phyloP scores from a whole-genome alignment of 2,113 vertebrate genomes.

The Pimephales promelas region DNA sequence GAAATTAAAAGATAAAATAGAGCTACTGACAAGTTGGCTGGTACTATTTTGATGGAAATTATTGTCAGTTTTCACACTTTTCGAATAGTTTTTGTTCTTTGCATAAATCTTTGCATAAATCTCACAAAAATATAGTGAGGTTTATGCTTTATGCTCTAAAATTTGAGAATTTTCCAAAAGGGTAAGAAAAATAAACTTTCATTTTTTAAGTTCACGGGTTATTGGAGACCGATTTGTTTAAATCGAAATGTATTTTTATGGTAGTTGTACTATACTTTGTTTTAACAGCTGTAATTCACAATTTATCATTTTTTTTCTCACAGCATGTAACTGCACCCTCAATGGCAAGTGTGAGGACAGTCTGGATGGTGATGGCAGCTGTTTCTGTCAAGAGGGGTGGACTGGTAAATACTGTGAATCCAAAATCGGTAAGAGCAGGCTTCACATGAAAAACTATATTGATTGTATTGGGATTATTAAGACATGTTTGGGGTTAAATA shows the following conservation, averaged over 20 bases:
- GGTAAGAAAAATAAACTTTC: background rate
- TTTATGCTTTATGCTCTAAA: background rate
- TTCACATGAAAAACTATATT: background rate
- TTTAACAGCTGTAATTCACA: background rate
- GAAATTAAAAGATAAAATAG: background rate
- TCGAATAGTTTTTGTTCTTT: background rate
- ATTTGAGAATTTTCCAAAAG: background rate
- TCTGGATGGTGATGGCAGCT: conserved; percentile 79
- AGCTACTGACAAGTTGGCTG: background rate
- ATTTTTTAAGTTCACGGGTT: background rate
- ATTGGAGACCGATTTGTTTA: background rate
- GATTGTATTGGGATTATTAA: background rate
- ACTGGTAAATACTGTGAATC: conserved; percentile 76
- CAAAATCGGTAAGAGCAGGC: conserved; percentile 72
- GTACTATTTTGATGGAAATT: background rate
- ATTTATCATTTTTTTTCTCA: background rate
- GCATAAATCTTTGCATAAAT: background rate
- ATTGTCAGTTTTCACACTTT: background rate
- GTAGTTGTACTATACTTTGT: background rate
- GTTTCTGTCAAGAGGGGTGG: conserved; percentile 85
- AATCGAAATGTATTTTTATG: background rate
- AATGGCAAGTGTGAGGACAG: conserved; percentile 79
- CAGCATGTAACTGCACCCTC: conserved; percentile 77
- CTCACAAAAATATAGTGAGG: background rate
- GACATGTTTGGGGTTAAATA: background rate